Evolutionary conservation across 1,140 invertebrate species (phyloP).

Genomic region (Drosophila bocki): DNA sequence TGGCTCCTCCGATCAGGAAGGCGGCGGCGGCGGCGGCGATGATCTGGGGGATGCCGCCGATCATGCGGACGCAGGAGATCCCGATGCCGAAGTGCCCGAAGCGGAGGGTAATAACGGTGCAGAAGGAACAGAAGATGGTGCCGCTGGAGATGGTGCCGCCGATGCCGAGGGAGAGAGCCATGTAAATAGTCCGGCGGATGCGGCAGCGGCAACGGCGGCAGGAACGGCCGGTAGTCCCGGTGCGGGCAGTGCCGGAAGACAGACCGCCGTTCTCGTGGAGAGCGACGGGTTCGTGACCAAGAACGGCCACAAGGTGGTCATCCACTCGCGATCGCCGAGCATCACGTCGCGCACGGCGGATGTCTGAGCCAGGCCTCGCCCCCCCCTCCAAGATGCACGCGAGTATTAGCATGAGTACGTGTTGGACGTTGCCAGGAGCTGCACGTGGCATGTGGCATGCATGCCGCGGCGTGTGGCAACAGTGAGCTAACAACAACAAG

Average conservation of each 20-base stretch:
- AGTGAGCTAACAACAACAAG: constrained; percentile 41
- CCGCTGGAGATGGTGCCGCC: constrained; percentile 66
- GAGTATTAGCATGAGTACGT: constrained; percentile 75
- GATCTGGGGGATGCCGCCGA: constrained; percentile 22
- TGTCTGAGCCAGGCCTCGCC: constrained; percentile 90
- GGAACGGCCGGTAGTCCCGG: constrained; percentile 67
- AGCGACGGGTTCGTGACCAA: constrained; percentile 92
- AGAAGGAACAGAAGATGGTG: constrained; percentile 67
- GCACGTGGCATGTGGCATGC: constrained; percentile 32
- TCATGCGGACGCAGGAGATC: constrained; percentile 10
- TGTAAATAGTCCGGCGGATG: constrained; percentile 74
- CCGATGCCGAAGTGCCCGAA: constrained; percentile 18
- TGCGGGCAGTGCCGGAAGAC: constrained; percentile 85
- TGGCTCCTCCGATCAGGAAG: constrained; percentile 13
- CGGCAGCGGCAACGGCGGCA: constrained; percentile 23
- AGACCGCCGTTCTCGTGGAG: constrained; percentile 93
- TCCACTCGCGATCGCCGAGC: constrained; percentile 93
- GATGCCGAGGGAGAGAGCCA: constrained; percentile 43
- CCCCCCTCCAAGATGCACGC: constrained; percentile 86
- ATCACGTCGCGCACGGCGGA: constrained; percentile 92
- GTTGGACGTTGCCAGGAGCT: constrained; percentile 32
- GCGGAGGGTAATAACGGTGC: constrained; percentile 50
- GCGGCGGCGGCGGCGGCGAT: constrained; percentile 3
- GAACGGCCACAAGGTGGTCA: constrained; percentile 95
- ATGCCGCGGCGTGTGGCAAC: constrained; percentile 40